phyloP scores from a whole-genome alignment of 1,140 invertebrate genomes.

The Sarcophaga bullata region DNA sequence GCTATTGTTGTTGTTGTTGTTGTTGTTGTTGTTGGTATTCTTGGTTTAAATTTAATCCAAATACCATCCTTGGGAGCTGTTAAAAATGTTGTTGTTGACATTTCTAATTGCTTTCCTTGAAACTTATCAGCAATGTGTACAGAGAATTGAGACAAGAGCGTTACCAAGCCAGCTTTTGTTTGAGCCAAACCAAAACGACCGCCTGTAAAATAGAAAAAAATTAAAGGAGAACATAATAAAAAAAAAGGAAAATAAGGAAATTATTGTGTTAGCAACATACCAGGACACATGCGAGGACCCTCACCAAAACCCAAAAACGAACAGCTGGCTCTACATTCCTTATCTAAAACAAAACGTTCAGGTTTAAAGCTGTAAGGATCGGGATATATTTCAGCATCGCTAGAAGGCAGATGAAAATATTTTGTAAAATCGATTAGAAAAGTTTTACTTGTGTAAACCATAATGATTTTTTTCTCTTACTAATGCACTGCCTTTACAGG shows the following conservation, averaged over 20 bases:
- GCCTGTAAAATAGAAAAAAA: slow-evolving; percentile 59
- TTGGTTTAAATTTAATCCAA: slow-evolving; percentile 49
- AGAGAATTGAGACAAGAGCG: slow-evolving; percentile 46
- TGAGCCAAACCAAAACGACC: slow-evolving; percentile 67
- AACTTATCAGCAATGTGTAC: slow-evolving; percentile 34
- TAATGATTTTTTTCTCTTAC: no score
- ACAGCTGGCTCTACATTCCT: slow-evolving; percentile 67
- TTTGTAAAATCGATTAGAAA: neutral
- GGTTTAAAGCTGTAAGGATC: slow-evolving; percentile 71
- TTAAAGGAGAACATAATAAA: neutral
- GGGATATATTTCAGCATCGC: slow-evolving; percentile 70
- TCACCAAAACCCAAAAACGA: slow-evolving; percentile 77
- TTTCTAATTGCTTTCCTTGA: slow-evolving; percentile 38
- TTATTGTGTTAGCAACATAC: slow-evolving; percentile 55
- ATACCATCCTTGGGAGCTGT: slow-evolving; percentile 48
- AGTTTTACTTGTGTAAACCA: no score
- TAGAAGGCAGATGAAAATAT: slow-evolving; percentile 64
- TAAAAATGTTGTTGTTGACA: slow-evolving; percentile 52
- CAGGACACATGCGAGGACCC: slow-evolving; percentile 79
- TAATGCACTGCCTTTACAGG: slow-evolving; percentile 55
- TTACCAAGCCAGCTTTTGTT: slow-evolving; percentile 66
- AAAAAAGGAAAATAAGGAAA: neutral
- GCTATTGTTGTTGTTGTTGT: no score
- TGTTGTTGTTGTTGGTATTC: slow-evolving; percentile 31
- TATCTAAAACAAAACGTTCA: slow-evolving; percentile 69